Base-by-base conservation (phyloP, 1,140 invertebrate species). In the Drosophila bocki region DNA sequence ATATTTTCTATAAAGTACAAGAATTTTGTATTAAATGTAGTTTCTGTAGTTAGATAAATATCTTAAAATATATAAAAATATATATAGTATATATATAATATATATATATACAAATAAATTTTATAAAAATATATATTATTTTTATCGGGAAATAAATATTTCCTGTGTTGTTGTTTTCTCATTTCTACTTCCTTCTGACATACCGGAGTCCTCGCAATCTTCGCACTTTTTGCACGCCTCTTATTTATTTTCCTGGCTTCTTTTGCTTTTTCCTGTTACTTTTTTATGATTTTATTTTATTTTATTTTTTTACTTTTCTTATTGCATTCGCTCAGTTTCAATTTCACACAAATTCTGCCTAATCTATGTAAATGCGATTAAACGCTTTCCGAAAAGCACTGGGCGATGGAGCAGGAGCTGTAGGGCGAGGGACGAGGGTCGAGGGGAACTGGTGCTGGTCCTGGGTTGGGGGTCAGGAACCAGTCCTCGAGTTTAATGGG, bases 311-410 rank as follows among this genome's bases (percentile, higher is more conserved):
- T 50, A 17, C 5, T 33, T 11, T n/a, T 56, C 11, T 17, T 9
- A 17, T 35, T 61, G 60, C 57, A 22, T 35, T 58, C 51, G 44
- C 69, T 59, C 82, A 84, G 85, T 88, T 88, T 88, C 84, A 90
- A 88, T 88, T 88, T 88, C 84, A 88, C 84, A 88, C 85, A 88
- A 88, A 88, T 88, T 88, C 86, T 85, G 81, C 85, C 84, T 88
- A 88, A 88, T 88, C 84, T 88, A 88, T 88, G 84, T 90, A 90
- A 88, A 88, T 88, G 86, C 74, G 85, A 88, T 90, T 90, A 90
- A 88, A 81, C 85, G 84, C 71, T 88, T 85, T 84, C 86, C 83
- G 65, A 86, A 86, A 79, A 76, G 68, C 81, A 68, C 78, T 15
- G 39, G n/a, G 41, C 19, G 11, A 9, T 13, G 63, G 35, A 48